These are phyloP conservation scores for Archips crataeganus DNA, from an alignment of 2,888 invertebrate genomes.

Conservation along the genomic window DNA sequence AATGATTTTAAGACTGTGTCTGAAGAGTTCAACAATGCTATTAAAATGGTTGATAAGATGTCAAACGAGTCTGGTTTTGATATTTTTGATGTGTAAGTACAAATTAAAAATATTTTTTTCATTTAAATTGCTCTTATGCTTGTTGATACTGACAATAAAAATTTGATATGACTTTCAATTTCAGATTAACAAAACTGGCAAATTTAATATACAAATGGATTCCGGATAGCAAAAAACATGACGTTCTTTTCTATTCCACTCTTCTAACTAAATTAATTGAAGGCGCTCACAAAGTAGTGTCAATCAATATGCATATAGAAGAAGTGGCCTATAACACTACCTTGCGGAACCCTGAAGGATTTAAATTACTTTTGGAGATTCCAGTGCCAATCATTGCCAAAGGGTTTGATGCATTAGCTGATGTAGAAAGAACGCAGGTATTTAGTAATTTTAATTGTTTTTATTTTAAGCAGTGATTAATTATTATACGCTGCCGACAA, in stretches of 20 bases:
- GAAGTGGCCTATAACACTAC: conserved; percentile 73
- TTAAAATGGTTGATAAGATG: conserved; percentile 52
- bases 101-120: conserved; percentile 3
- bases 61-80: conserved; percentile 56
- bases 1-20: conserved; percentile 47
- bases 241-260: conserved; percentile 73
- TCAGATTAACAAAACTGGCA: conserved; percentile 67
- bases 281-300: conserved; percentile 66
- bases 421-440: conserved; percentile 78
- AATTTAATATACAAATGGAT: conserved; percentile 69
- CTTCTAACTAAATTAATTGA: conserved; percentile 73
- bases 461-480: background rate
- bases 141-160: background rate
- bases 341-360: conserved; percentile 68
- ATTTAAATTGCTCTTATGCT: background rate
- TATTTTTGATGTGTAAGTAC: conserved; percentile 74
- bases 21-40: conserved; percentile 58
- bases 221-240: conserved; percentile 63
- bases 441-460: conserved; percentile 2
- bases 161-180: conserved; percentile 44
- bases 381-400: conserved; percentile 64
- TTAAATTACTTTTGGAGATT: conserved; percentile 63
- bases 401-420: conserved; percentile 75
- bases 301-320: conserved; percentile 74
- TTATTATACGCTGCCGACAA: background rate